phyloP scores from a whole-genome alignment of 1,140 invertebrate genomes.

The Drosophila subobscura region DNA sequence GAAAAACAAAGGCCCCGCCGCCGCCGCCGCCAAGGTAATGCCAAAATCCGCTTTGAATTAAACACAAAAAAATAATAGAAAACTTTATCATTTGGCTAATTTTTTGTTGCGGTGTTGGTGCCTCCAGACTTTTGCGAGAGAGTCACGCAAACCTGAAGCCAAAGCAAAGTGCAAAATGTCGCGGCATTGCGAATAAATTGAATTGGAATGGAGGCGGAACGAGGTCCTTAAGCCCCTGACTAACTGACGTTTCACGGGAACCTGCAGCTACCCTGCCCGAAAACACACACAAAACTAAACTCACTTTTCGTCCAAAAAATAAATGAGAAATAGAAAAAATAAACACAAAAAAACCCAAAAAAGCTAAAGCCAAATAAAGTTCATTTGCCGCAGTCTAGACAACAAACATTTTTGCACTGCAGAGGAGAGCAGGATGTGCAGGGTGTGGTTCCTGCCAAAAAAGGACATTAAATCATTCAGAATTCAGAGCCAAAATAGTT shows the following conservation, averaged over 20 bases:
- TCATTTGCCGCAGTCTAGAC: constrained; percentile 80
- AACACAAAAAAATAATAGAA: constrained; percentile 52
- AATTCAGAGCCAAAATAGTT: constrained; percentile 46
- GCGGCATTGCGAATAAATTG: constrained; percentile 71
- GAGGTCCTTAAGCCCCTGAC: constrained; percentile 55
- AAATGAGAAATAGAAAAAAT: constrained; percentile 43
- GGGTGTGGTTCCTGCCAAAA: constrained; percentile 69
- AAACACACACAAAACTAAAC: constrained; percentile 46
- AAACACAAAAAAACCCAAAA: constrained; percentile 7
- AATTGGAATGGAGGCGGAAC: constrained; percentile 54
- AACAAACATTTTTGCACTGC: constrained; percentile 65
- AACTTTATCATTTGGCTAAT: constrained; percentile 73
- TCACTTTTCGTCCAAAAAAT: constrained; percentile 64
- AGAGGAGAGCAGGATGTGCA: constrained; percentile 21
- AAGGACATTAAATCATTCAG: constrained; percentile 80
- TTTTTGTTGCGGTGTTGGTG: constrained; percentile 35
- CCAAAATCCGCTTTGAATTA: constrained; percentile 73
- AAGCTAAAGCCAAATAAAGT: constrained; percentile 55
- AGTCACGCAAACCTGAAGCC: constrained; percentile 55
- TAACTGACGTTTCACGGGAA: constrained; percentile 11
- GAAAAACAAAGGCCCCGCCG: constrained; percentile 49
- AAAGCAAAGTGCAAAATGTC: constrained; percentile 76
- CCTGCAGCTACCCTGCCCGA: constrained; percentile 7
- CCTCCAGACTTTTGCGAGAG: constrained; percentile 22
- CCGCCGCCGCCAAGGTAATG: constrained; percentile 42